Base-by-base conservation (phyloP, 1,140 invertebrate species). In the Babylonia areolata region DNA sequence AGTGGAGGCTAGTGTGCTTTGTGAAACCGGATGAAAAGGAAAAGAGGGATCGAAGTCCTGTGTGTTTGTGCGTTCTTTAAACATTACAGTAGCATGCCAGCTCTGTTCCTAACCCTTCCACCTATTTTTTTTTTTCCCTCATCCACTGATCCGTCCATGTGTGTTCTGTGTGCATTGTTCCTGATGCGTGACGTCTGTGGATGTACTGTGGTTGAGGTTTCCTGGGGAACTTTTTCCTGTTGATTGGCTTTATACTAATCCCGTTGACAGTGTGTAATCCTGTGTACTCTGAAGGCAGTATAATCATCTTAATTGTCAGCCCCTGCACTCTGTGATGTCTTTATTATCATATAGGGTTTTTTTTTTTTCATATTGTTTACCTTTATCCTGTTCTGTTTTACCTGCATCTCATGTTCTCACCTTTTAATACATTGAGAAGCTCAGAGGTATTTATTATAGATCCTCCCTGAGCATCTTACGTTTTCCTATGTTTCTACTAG, bases 1-100 rank as follows among this genome's bases (percentile, higher is more conserved):
- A 73, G 71, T 79, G 37, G 15, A 75, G 73, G 33, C 33, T 80
- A 80, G 40, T 80, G 78, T 80, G 78, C n/a, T 40, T 80, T 80
- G 78, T 80, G 31, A 80, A 80, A 80, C 78, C 46, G 33, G 33
- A 51, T 28, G 5, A 40, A 37, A 28, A 80, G 40, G 40, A 54
- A 20, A 51, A 51, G 78, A 80, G 78, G 78, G 78, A 80, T 80
- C 78, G 6, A n/a, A 28, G 58, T 64, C 20, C 3, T 28, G 28
- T 64, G 58, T 64, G 58, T 64, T 12, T 64, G 58, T 64, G 58
- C 28, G 58, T 64, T 64, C 5, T 17, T 51, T 1, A 51, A 51
- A 12, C 46, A 3, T 64, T 64, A 23, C 5, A 23, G n/a, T 42
- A 6, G 46, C 20, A 39, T 80, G 40, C 58, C 28, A 6, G 5